These are phyloP conservation scores for Hoplodrina blanda DNA, from an alignment of 2,888 invertebrate species.

Conservation along the genomic window DNA sequence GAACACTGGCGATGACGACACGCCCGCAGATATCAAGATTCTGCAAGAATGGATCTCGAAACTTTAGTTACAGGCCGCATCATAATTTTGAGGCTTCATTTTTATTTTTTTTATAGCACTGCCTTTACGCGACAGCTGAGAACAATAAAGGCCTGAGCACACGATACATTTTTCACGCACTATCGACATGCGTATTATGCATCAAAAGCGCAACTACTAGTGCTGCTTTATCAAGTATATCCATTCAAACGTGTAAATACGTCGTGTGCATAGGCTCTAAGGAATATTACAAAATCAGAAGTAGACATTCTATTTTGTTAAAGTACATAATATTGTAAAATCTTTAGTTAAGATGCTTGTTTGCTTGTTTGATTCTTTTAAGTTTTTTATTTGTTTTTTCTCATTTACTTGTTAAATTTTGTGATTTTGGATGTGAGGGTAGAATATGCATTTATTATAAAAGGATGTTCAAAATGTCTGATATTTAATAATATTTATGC, in stretches of 20 bases:
- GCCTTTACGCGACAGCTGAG: conserved; percentile 21
- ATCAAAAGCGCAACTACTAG: too few relatives aligned
- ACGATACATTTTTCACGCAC: too few relatives aligned
- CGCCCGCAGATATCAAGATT: conserved; percentile 91
- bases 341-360: conserved; percentile 1
- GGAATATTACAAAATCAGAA: conserved; percentile 8
- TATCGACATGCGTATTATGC: too few relatives aligned
- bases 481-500: conserved; percentile 35
- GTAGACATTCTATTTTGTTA: conserved; percentile 23
- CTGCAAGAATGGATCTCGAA: conserved; percentile 94
- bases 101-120: conserved; percentile 13
- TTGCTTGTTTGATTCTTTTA: conserved; percentile 19
- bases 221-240: too few relatives aligned
- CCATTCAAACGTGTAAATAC: neutral
- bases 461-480: conserved; percentile 49
- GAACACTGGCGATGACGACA: conserved; percentile 90
- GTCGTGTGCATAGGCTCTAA: neutral
- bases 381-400: conserved; percentile 20
- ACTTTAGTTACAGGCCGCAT: conserved; percentile 74
- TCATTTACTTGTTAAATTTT: conserved; percentile 29
- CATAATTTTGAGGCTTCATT: conserved; percentile 30
- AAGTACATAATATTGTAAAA: conserved; percentile 36
- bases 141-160: conserved; percentile 2
- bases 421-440: conserved; percentile 41
- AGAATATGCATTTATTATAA: conserved; percentile 39